Evolutionary conservation across 2,113 vertebrate species (phyloP), one percentile per base, ranked within the genome.

Genomic region (Cromileptes altivelis): DNA sequence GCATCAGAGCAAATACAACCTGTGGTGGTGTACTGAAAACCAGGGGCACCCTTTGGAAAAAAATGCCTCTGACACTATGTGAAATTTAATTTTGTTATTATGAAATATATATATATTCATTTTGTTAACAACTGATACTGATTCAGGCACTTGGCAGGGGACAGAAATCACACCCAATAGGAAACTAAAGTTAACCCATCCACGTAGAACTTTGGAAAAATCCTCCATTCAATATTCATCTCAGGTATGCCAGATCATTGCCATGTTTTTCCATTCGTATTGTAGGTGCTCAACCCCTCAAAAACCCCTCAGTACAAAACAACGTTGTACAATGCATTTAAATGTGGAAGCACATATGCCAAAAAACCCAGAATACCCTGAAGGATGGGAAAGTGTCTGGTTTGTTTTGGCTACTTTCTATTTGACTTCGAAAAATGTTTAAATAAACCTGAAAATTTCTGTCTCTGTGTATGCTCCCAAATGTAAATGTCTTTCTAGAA

Each of bases 1-100:
- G 72, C 79, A 81, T 85, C 78, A 74, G 74, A 88, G 81, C 78
- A 72, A 82, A 86, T 55, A 67, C 78, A 88, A 86, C 78, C 89
- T 80, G 82, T 14, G 71, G 49, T 50, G 61, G 18, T 71, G 70
- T 21, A 61, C 23, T 57, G 21, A 82, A 81, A 17, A 75, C 71
- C 23, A 19, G 4, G 33, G 49, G 55, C 55, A 62, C 10, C 6
- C 50, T 45, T 70, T 52, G 50, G 15, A 13, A 37, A 77, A 86
- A 83, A 60, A 27, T 14, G 42, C n/a, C 17, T 82, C 13, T 19
- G 37, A 65, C 15, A 18, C 64, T 17, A 55, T 68, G n/a, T 68
- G 13, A 56, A 21, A 69, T 64, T 30, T 50, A 0, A 17, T n/a
- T 67, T 33, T 49, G 19, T 49, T 17, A 49, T 49, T 4, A 5